phyloP scores from a whole-genome alignment of 2,113 vertebrate species.

The Ophthalmolycus amberensis region DNA sequence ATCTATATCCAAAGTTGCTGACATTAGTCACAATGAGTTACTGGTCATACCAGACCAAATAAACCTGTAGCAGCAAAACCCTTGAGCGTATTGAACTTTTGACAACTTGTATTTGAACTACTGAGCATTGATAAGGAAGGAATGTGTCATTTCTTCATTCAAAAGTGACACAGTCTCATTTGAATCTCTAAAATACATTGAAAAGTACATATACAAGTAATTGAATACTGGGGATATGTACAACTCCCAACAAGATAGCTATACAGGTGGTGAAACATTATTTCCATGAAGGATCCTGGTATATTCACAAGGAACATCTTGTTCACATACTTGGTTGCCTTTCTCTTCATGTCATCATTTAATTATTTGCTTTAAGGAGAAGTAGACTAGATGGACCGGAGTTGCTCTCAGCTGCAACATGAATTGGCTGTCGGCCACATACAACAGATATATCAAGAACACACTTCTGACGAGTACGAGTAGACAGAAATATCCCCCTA shows the following conservation, averaged over 20 bases:
- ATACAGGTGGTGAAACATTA: too few relatives aligned
- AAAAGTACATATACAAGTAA: background rate
- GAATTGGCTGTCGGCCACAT: slow-evolving; percentile 11
- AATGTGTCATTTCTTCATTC: background rate
- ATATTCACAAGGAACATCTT: background rate
- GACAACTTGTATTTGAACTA: too few relatives aligned
- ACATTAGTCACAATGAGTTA: background rate
- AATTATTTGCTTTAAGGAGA: background rate
- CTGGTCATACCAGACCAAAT: background rate
- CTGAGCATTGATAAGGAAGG: too few relatives aligned
- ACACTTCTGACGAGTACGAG: slow-evolving; percentile 49
- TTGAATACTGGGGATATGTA: background rate
- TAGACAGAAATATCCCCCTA: slow-evolving; percentile 63
- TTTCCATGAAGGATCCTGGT: background rate
- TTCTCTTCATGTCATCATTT: slow-evolving; percentile 4
- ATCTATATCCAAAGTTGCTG: background rate
- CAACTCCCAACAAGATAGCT: background rate
- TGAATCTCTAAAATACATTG: background rate
- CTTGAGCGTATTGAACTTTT: background rate
- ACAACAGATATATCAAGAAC: slow-evolving; percentile 35
- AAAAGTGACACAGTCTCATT: background rate
- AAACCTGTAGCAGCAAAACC: background rate
- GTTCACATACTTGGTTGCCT: background rate
- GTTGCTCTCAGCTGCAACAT: slow-evolving; percentile 28
- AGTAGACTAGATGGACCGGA: slow-evolving; percentile 1